Percentiles rank a stretch among this genome's conserved stretches.
Conservation (phyloP, 2,113 vertebrate genomes). For the Phaethornis superciliosus region DNA sequence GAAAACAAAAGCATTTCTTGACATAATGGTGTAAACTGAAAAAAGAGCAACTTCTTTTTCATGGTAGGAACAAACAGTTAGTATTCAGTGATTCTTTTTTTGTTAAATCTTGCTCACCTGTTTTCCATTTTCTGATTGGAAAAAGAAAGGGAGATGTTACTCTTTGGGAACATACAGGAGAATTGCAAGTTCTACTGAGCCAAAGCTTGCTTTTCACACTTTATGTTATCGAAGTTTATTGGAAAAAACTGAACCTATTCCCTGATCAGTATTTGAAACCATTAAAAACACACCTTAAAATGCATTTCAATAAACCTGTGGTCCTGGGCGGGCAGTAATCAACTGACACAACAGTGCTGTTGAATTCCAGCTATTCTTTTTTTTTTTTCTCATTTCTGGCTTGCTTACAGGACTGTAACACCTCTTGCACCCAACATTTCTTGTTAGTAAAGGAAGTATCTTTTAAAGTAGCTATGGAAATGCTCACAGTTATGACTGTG, state of each 20-base stretch:
- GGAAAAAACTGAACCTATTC: background rate
- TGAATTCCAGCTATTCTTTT: rapidly evolving
- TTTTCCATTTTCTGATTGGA: background rate
- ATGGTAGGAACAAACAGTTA: background rate
- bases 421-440: rapidly evolving
- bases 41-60: background rate
- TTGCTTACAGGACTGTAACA: background rate
- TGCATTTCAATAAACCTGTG: background rate
- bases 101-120: background rate
- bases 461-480: background rate
- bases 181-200: background rate
- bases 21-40: background rate
- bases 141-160: background rate
- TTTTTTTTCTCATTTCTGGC: background rate
- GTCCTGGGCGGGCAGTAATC: background rate
- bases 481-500: background rate
- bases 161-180: rapidly evolving
- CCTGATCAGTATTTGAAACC: background rate
- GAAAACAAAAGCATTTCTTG: background rate
- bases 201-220: background rate
- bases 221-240: background rate
- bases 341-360: background rate
- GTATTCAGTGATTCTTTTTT: background rate
- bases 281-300: background rate
- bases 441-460: background rate